Evolutionary conservation across 2,888 invertebrate genomes (phyloP).

Genomic region (Pyrrhosoma nymphula): DNA sequence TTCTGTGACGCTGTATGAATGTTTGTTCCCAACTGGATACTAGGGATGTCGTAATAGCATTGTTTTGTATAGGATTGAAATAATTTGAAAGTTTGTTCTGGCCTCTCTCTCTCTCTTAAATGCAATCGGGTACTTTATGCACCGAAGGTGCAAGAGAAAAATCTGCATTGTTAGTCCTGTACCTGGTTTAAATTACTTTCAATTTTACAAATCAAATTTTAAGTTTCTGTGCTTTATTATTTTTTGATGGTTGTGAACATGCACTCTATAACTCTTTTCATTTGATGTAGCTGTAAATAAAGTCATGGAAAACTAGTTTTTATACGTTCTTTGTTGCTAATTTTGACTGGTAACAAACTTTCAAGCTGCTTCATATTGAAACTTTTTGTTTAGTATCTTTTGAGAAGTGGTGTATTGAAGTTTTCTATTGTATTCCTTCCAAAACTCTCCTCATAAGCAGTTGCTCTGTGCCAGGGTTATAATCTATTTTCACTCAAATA

Average conservation of each 20-base stretch:
- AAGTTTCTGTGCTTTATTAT: not conserved
- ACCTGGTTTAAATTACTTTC: not conserved
- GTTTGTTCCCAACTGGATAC: conserved; percentile 58
- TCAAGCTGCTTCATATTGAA: not conserved
- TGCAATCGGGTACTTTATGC: not conserved
- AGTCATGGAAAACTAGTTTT: not conserved
- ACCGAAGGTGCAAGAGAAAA: not conserved
- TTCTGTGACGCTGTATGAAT: not conserved
- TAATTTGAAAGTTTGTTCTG: conserved; percentile 19
- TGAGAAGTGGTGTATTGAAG: not conserved
- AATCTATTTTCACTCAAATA: not conserved
- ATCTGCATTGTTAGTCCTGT: not conserved
- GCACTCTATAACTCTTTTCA: not conserved
- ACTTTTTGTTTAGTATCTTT: not conserved
- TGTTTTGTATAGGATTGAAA: not conserved
- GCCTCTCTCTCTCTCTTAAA: not conserved
- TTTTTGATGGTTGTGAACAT: not conserved
- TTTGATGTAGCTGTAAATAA: not conserved
- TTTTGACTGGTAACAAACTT: not conserved
- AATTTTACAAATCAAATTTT: not conserved
- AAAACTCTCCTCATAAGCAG: not conserved
- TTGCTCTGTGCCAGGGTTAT: not conserved
- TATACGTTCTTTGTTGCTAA: not conserved
- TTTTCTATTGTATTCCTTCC: not conserved
- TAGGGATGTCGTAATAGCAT: not conserved